Percentiles rank a stretch among this genome's conserved stretches.
These are phyloP conservation scores for Clitarchus hookeri DNA, from an alignment of 2,888 invertebrate species.

Conservation along the genomic window DNA sequence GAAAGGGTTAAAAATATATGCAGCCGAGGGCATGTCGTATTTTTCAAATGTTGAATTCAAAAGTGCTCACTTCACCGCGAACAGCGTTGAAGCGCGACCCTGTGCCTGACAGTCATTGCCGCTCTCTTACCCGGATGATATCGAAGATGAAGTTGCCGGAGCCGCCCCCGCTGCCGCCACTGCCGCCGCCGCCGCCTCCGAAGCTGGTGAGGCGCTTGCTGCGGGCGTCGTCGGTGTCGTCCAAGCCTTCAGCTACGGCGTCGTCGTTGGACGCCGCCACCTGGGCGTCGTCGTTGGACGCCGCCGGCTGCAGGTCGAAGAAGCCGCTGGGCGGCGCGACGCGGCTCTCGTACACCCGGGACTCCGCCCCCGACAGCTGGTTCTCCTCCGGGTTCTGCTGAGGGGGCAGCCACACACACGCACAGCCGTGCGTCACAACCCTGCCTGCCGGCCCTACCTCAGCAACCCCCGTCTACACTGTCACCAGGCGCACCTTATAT, in stretches of 20 bases:
- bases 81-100: too few species aligned
- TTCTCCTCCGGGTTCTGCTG: slow-evolving; percentile 48
- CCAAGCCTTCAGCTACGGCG: slow-evolving; percentile 62
- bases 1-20: too few species aligned
- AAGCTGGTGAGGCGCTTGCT: slow-evolving; percentile 80
- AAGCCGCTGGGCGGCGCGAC: slow-evolving; percentile 58
- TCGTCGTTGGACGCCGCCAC: slow-evolving; percentile 56
- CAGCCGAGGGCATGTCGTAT: too few species aligned
- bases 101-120: too few species aligned
- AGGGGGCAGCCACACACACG: neutral
- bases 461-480: too few species aligned
- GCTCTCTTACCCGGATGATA: slow-evolving; percentile 74
- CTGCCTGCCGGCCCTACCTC: too few species aligned
- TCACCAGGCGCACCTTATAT: neutral
- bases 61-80: too few species aligned
- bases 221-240: slow-evolving; percentile 70
- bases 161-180: slow-evolving; percentile 63
- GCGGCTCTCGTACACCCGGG: slow-evolving; percentile 66
- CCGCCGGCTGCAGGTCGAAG: slow-evolving; percentile 54
- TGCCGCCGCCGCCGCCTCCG: slow-evolving; percentile 49
- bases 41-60: too few species aligned
- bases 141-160: slow-evolving; percentile 90
- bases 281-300: slow-evolving; percentile 56
- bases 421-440: neutral
- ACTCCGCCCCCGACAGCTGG: slow-evolving; percentile 59